Conservation (phyloP, 2,113 vertebrate genomes). For the Rhynchopsitta pachyrhyncha region DNA sequence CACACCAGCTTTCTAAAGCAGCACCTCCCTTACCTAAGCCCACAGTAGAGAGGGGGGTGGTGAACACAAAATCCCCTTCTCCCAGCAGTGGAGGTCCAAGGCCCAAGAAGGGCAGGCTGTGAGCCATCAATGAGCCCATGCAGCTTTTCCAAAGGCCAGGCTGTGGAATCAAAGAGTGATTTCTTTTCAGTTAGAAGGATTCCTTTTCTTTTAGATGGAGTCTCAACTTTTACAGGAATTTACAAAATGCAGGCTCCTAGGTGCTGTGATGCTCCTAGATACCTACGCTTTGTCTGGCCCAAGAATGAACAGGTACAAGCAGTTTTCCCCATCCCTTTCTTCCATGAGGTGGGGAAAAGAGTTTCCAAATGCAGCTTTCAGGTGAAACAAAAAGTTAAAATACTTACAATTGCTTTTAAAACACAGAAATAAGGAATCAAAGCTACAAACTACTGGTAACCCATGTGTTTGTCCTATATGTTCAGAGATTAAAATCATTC, state of each 20-base stretch:
- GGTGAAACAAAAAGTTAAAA: neutral
- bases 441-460: neutral
- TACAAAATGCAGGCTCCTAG: neutral
- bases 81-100: rapidly evolving
- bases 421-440: neutral
- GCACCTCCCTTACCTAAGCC: neutral
- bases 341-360: neutral
- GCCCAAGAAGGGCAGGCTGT: neutral
- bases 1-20: neutral
- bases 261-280: neutral
- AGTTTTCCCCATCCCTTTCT: neutral
- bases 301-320: rapidly evolving
- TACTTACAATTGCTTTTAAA: neutral
- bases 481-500: neutral
- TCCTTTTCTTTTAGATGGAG: neutral
- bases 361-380: neutral
- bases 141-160: neutral
- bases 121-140: neutral
- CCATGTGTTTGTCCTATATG: neutral
- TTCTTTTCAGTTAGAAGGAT: neutral
- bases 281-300: neutral
- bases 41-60: neutral
- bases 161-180: neutral
- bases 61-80: neutral
- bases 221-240: neutral